These are phyloP conservation scores for Ceuthmochares aereus DNA, from an alignment of 2,113 vertebrate species.

Conservation along the genomic window DNA sequence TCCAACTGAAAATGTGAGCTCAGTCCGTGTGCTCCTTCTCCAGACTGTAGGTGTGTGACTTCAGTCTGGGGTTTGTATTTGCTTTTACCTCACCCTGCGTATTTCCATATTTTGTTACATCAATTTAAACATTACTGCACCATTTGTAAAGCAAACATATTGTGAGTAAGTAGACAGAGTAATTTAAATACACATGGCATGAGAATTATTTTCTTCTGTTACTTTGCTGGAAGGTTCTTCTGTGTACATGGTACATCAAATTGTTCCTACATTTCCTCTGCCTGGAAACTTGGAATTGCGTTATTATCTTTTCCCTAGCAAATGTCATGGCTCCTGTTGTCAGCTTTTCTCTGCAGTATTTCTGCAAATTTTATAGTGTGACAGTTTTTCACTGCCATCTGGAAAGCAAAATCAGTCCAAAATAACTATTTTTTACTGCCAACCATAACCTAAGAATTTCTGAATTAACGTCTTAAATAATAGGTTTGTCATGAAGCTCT, in stretches of 20 bases:
- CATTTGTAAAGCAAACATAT: neutral
- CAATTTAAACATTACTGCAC: neutral
- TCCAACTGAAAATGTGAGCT: neutral
- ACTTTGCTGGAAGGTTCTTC: neutral
- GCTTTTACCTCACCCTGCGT: neutral
- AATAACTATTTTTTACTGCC: constrained; percentile 14
- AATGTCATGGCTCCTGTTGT: neutral
- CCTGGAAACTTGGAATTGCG: neutral
- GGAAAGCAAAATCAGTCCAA: constrained; percentile 9
- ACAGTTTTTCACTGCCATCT: neutral
- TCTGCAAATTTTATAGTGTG: constrained; percentile 8
- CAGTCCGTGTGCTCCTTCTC: neutral
- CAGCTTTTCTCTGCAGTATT: constrained; percentile 17
- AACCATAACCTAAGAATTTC: neutral
- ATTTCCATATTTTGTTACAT: neutral
- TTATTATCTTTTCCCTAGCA: neutral
- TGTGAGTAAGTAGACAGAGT: neutral
- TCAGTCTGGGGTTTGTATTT: neutral
- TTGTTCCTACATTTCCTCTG: neutral
- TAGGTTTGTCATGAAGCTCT: neutral
- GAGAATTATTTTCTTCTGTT: neutral
- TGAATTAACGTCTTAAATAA: constrained; percentile 28
- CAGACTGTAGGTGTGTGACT: neutral
- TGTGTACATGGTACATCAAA: neutral
- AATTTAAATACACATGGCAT: neutral